Conservation (phyloP, 2,113 vertebrate genomes). For the Anoura caudifer region DNA sequence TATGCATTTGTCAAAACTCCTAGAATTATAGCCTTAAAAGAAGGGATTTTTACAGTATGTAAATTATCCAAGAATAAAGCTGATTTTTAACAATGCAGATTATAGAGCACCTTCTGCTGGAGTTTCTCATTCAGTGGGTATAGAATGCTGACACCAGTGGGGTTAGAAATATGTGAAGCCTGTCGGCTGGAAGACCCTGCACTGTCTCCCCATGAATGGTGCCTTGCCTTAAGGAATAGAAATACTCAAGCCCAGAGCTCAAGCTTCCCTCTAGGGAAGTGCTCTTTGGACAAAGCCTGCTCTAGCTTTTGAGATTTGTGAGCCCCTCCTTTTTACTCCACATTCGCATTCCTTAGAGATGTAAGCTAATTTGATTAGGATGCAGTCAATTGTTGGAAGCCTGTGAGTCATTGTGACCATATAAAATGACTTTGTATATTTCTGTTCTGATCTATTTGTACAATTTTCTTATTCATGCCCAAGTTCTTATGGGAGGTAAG, state of each 20-base stretch:
- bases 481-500: background rate
- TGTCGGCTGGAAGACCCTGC: background rate
- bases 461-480: background rate
- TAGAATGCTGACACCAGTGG: background rate
- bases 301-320: background rate
- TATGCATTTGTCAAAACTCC: background rate
- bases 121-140: background rate
- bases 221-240: background rate
- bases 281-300: background rate
- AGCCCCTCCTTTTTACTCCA: background rate
- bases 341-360: background rate
- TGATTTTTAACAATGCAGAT: background rate
- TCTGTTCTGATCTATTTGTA: background rate
- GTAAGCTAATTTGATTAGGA: background rate
- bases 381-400: background rate
- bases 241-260: background rate
- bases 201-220: background rate
- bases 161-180: background rate
- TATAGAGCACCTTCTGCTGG: background rate
- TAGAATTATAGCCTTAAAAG: background rate
- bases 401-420: background rate
- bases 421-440: background rate
- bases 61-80: background rate
- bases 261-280: background rate
- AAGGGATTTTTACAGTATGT: background rate